Conservation (phyloP, 2,888 invertebrate genomes). For the Drosophila buzzatii region DNA sequence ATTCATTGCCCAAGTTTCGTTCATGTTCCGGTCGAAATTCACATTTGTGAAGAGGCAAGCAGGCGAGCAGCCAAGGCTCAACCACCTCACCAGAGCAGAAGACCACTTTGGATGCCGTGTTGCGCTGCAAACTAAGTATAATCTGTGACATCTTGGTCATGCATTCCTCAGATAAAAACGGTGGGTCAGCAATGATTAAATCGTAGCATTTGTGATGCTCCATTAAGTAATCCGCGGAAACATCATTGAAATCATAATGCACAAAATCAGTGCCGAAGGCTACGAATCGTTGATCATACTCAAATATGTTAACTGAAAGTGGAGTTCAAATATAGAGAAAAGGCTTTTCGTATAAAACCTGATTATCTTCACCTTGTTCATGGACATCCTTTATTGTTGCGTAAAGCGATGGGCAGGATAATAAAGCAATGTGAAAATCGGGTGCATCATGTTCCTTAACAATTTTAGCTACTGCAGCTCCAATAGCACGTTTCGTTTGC, state of each 20-base stretch:
- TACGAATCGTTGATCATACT: conserved; percentile 94
- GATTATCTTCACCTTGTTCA: conserved; percentile 26
- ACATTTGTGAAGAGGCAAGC: conserved; percentile 89
- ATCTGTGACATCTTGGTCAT: conserved; percentile 93
- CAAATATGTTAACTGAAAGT: conserved; percentile 90
- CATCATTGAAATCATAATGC: conserved; percentile 95
- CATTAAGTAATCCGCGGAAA: conserved; percentile 87
- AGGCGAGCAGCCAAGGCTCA: conserved; percentile 88
- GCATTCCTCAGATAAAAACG: conserved; percentile 97
- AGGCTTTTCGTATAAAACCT: conserved; percentile 1
- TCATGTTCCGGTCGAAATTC: conserved; percentile 92
- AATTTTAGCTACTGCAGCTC: conserved; percentile 88
- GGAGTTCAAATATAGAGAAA: neutral
- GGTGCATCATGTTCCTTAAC: conserved; percentile 78
- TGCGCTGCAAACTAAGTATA: conserved; percentile 90
- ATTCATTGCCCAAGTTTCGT: conserved; percentile 96
- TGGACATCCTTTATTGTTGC: conserved; percentile 87
- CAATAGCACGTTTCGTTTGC: conserved; percentile 90
- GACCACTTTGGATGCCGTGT: conserved; percentile 68
- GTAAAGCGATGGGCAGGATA: conserved; percentile 96
- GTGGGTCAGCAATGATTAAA: conserved; percentile 96
- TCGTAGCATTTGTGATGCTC: conserved; percentile 87
- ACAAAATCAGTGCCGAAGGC: conserved; percentile 92
- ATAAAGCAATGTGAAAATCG: conserved; percentile 89
- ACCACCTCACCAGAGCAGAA: conserved; percentile 95